These are phyloP conservation scores for Semnopithecus entellus DNA, from an alignment of 2,113 vertebrate species.

Conservation along the genomic window DNA sequence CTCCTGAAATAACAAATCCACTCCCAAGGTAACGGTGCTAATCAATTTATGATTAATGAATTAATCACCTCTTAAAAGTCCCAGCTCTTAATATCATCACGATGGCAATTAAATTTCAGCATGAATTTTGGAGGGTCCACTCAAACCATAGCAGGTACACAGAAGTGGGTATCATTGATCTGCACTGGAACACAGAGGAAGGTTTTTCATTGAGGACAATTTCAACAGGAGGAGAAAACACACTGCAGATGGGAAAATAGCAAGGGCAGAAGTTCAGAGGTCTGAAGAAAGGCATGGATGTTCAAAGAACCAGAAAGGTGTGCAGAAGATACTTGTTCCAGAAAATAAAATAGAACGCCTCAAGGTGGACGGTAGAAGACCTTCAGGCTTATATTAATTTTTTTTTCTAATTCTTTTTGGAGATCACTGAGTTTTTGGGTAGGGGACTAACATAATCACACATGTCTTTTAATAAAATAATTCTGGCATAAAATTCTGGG, in stretches of 20 bases:
- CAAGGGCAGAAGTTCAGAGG: not conserved
- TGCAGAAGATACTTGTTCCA: not conserved
- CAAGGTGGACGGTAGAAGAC: not conserved
- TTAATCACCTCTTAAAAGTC: not conserved
- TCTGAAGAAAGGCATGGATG: not conserved
- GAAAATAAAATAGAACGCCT: not conserved
- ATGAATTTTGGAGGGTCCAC: not conserved
- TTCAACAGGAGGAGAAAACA: not conserved
- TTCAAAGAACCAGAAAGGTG: not conserved
- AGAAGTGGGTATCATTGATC: not conserved
- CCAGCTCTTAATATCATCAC: not conserved
- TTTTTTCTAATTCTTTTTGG: not conserved
- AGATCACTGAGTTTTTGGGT: not conserved
- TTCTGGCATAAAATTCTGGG: not conserved
- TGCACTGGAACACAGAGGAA: not conserved
- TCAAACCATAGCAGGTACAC: not conserved
- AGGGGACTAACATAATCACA: not conserved
- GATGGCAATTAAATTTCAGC: not conserved
- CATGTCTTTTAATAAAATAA: not conserved
- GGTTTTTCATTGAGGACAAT: not conserved
- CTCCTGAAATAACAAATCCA: not conserved
- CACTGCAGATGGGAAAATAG: not conserved
- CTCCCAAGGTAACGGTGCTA: not conserved
- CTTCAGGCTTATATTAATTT: not conserved
- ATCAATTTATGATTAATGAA: not conserved